These are phyloP conservation scores for Caenorhabditis inopinata DNA, from an alignment of 1,140 invertebrate species.

Conservation along the genomic window DNA sequence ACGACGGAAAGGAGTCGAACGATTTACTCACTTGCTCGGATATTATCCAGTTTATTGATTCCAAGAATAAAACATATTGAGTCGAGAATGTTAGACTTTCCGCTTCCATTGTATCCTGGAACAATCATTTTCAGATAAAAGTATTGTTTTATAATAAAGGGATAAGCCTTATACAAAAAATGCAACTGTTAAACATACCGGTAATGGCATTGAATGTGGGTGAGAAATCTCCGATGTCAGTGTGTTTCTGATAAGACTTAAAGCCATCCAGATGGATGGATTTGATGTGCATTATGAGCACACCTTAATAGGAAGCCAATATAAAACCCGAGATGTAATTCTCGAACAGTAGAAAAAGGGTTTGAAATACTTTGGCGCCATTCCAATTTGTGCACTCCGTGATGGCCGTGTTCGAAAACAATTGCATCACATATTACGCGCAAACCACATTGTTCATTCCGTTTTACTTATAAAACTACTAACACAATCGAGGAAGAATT, in stretches of 20 bases:
- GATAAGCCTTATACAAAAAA: background rate
- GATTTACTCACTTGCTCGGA: conserved; percentile 40
- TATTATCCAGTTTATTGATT: conserved; percentile 78
- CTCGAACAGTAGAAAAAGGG: no score
- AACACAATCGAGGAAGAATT: no score
- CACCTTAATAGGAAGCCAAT: background rate
- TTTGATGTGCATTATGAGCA: conserved; percentile 83
- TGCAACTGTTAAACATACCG: conserved; percentile 65
- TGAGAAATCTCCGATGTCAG: conserved; percentile 91
- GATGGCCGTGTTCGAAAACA: background rate
- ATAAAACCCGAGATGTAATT: no score
- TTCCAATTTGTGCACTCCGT: background rate
- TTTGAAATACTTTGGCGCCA: conserved; percentile 12
- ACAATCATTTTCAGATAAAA: background rate
- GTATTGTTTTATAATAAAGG: background rate
- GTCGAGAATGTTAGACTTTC: conserved; percentile 98
- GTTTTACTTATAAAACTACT: no score
- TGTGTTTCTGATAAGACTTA: conserved; percentile 91
- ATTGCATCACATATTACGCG: background rate
- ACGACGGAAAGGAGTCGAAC: no score
- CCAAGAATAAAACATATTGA: conserved; percentile 96
- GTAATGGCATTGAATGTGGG: conserved; percentile 96
- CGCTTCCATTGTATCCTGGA: conserved; percentile 84
- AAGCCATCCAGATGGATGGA: conserved; percentile 92
- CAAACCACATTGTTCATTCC: background rate